Evolutionary conservation across 2,888 invertebrate genomes (phyloP).

Genomic region (Peribatodes rhomboidaria): DNA sequence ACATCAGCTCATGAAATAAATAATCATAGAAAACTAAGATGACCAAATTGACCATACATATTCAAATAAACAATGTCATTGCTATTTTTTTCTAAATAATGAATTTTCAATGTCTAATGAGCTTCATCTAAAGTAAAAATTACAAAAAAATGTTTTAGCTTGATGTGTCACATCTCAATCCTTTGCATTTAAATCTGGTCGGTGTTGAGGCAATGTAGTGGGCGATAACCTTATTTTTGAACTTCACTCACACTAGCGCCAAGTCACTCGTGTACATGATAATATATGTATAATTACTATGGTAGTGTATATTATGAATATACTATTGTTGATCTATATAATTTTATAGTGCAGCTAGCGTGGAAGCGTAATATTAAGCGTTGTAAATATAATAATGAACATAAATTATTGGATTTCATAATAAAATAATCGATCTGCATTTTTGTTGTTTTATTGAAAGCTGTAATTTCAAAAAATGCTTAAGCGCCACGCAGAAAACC

Average conservation of each 20-base stretch:
- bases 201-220: not conserved
- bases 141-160: too few relatives aligned
- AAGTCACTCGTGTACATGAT: conserved; percentile 32
- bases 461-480: not conserved
- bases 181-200: not conserved
- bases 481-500: too few relatives aligned
- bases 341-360: conserved; percentile 52
- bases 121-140: too few relatives aligned
- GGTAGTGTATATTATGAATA: conserved; percentile 36
- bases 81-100: too few relatives aligned
- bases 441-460: conserved; percentile 32
- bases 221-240: conserved; percentile 5
- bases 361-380: conserved; percentile 61
- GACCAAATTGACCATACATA: too few relatives aligned
- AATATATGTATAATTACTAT: conserved; percentile 26
- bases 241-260: conserved; percentile 36
- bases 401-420: conserved; percentile 84
- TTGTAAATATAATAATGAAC: conserved; percentile 77
- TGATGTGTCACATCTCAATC: not conserved
- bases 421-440: conserved; percentile 76
- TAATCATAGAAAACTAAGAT: too few relatives aligned
- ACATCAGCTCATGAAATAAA: too few relatives aligned
- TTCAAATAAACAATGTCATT: too few relatives aligned
- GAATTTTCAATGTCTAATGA: too few relatives aligned
- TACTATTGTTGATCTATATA: conserved; percentile 50